Percentiles rank a stretch among this genome's conserved stretches.
These are phyloP conservation scores for Scleropages formosus DNA, from an alignment of 2,797 vertebrate species.

Conservation along the genomic window DNA sequence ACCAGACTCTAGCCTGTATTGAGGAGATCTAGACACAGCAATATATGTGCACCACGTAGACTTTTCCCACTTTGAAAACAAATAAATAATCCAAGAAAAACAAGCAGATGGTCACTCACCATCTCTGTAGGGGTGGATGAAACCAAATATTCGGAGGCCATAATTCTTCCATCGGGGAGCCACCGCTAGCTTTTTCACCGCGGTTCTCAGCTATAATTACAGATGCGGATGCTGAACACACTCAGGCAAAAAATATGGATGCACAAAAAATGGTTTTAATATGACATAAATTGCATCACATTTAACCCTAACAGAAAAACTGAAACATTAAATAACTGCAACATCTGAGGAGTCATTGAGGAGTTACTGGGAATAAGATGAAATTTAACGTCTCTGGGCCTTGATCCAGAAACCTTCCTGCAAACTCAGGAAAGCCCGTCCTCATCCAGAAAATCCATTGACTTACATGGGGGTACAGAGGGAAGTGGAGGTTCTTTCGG, in stretches of 20 bases:
- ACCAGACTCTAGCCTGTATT: not conserved
- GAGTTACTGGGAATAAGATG: too few species aligned
- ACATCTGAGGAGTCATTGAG: too few species aligned
- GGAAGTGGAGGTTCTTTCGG: slow-evolving; percentile 79
- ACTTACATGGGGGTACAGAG: slow-evolving; percentile 82
- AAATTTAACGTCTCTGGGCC: not conserved
- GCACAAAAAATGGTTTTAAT: not conserved
- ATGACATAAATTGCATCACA: not conserved
- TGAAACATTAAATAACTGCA: not conserved
- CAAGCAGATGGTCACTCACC: slow-evolving; percentile 57
- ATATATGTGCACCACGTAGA: not conserved
- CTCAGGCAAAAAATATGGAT: not conserved
- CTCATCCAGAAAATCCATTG: not conserved
- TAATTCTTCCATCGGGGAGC: slow-evolving; percentile 88
- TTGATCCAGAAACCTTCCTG: not conserved
- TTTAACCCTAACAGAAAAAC: too few species aligned
- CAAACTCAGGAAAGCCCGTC: not conserved
- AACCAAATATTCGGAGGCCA: slow-evolving; percentile 79
- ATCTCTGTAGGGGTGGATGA: slow-evolving; percentile 81
- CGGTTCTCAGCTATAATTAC: slow-evolving; percentile 71
- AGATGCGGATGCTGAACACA: slow-evolving; percentile 1
- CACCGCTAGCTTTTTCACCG: slow-evolving; percentile 79
- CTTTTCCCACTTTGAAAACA: not conserved
- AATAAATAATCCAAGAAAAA: slow-evolving; percentile 3
- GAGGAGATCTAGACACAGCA: not conserved